Evolutionary conservation across 2,113 vertebrate genomes (phyloP), one percentile per base, ranked within the genome.

Genomic region (Eonycteris spelaea): DNA sequence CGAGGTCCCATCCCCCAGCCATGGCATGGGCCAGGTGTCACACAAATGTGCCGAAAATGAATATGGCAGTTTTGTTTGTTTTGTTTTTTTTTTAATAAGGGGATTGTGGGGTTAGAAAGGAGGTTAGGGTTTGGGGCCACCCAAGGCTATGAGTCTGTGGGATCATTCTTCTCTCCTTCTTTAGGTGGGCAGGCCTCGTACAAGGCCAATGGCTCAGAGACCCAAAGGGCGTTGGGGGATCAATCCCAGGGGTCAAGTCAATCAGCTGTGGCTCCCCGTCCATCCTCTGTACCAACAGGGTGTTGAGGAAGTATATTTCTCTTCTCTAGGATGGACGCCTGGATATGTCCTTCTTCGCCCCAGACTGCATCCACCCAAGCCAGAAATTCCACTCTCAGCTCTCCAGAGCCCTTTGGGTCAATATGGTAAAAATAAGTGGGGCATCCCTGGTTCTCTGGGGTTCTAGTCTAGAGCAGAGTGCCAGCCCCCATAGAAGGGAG

Each of bases 341-440:
- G 9, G 99, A 99, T 97, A 80, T 98, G 63, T 99, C 99, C 4
- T 99, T 98, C 98, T 99, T 99, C 6, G 35, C 99, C 33, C 99
- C 99, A 6, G 99, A 99, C 96, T 99, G 99, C 96, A 99, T 99
- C 97, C 99, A 99, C 92, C 98, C 99, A 45, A 99, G 97, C 97
- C 99, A 99, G 98, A 99, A 98, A 97, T 98, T 99, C 95, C 99
- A 99, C 95, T 97, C 99, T 2, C 98, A 99, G 83, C 99, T 99
- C 97, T 98, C 99, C 75, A 98, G 86, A n/a, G 98, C 98, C 79
- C 99, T 99, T 67, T 99, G 99, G 99, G 99, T 98, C 97, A 98
- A 99, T 97, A 97, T 99, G 99, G 99, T 99, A 98, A 98, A 98
- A 75, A 95, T 51, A 75, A 43, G 7, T 38, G 18, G 77, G 22